Base-by-base conservation (phyloP, 2,113 vertebrate species). In the Upupa epops region DNA sequence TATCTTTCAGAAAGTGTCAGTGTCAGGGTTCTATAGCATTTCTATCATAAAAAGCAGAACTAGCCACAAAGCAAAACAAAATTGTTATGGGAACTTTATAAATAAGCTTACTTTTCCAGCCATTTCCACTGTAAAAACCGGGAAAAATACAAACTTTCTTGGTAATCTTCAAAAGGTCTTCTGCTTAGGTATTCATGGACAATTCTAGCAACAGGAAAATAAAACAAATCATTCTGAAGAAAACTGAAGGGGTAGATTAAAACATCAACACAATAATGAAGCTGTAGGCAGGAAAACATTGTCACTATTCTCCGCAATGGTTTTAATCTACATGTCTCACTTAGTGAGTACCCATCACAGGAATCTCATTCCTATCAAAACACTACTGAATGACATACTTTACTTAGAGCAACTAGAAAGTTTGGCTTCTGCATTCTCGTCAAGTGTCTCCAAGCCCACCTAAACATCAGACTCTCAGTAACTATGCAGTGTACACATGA, bases 51-150 rank as follows among this genome's bases (percentile, higher is more conserved):
- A n/a, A 74, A 68, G 26, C n/a, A 74, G 48, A 78, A 78, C 0
- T 40, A 65, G 12, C 24, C 40, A 66, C 42, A 90, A 72, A 86
- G 19, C 31, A 93, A 86, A 90, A 61, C 28, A 81, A 74, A 86
- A 72, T 59, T 31, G 25, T 16, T 92, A 70, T 11, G 6, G 4
- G 70, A 84, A 56, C 5, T 28, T 74, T 45, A 75, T 17, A 71
- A 96, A 75, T 7, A 86, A 92, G 83, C 98, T 88, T 97, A 99
- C 99, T 98, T 98, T 97, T 99, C 99, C 93, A 99, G 97, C 98
- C 98, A 99, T 96, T 99, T 99, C 99, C 99, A 99, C 94, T 99
- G 99, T 88, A 99, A 97, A 97, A 99, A 99, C 11, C 98, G 98
- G 86, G 98, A 98, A 97, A 98, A 99, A 96, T 98, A 98, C 88